These are phyloP conservation scores for Pomacea maculata DNA, from an alignment of 1,140 invertebrate genomes.

Conservation along the genomic window DNA sequence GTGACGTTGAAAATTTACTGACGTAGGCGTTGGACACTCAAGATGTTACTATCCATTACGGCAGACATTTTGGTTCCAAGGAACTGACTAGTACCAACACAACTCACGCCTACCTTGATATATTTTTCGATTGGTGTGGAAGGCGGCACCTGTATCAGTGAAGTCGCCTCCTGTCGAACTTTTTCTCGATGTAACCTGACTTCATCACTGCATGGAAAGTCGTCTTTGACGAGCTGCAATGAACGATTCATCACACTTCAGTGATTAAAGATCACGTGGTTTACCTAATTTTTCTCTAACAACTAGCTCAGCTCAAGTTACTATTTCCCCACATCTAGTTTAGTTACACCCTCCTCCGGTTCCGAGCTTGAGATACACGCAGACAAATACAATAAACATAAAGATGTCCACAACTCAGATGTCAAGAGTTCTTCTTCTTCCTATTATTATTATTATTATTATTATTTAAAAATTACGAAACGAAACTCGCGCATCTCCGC, in stretches of 20 bases:
- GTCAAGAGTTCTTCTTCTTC: neutral
- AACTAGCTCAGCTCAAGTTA: neutral
- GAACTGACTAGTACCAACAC: too few relatives aligned
- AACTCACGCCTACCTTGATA: conserved; percentile 41
- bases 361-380: neutral
- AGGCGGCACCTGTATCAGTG: conserved; percentile 47
- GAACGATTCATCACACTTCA: neutral
- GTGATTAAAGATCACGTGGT: neutral
- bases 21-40: too few relatives aligned
- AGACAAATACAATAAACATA: neutral
- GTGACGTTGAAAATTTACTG: too few relatives aligned
- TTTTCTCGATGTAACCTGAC: conserved; percentile 27
- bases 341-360: neutral
- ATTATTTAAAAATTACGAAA: neutral
- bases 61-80: too few relatives aligned
- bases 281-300: neutral
- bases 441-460: too few relatives aligned
- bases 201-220: conserved; percentile 43
- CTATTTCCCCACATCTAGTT: neutral
- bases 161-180: conserved; percentile 32
- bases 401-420: neutral
- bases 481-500: neutral
- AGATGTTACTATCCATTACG: too few relatives aligned
- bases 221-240: conserved; percentile 52
- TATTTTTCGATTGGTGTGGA: conserved; percentile 61